Conservation (phyloP, 2,797 vertebrate species). For the Macropodus opercularis region DNA sequence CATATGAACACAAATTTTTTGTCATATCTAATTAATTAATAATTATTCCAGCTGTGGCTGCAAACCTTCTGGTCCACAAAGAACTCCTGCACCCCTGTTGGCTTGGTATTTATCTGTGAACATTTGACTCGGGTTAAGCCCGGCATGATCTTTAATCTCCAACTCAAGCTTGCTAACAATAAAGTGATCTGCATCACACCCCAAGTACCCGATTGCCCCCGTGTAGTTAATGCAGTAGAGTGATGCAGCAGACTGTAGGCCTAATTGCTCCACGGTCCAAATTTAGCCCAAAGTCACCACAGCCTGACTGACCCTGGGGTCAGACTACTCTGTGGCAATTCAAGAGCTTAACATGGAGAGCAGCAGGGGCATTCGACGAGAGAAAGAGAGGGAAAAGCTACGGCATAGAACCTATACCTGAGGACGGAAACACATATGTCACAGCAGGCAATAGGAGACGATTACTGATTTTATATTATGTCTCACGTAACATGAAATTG, state of each 20-base stretch:
- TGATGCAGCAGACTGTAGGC: constrained; percentile 48
- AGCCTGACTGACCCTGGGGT: constrained; percentile 66
- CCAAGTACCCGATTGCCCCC: constrained; percentile 1
- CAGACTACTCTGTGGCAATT: constrained; percentile 54
- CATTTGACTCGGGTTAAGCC: neutral
- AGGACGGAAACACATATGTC: constrained; percentile 15
- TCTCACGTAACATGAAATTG: constrained; percentile 13
- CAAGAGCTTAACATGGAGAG: constrained; percentile 57
- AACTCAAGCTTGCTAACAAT: constrained; percentile 20
- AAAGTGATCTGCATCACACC: constrained; percentile 23
- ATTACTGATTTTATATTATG: constrained; percentile 1
- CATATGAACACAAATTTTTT: too few species aligned
- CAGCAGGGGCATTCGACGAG: constrained; percentile 10
- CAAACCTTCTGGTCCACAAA: too few species aligned
- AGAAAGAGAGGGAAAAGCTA: constrained; percentile 18
- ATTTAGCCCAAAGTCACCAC: constrained; percentile 71
- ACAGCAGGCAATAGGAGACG: neutral
- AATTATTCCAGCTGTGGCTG: too few species aligned
- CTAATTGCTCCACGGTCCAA: constrained; percentile 70
- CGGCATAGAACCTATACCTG: constrained; percentile 13
- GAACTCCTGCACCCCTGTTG: neutral
- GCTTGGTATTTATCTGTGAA: constrained; percentile 6
- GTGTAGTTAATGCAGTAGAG: constrained; percentile 41
- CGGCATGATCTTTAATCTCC: neutral
- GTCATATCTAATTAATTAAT: too few species aligned